Base-by-base conservation (phyloP, 2,113 vertebrate genomes). In the Hucho hucho region DNA sequence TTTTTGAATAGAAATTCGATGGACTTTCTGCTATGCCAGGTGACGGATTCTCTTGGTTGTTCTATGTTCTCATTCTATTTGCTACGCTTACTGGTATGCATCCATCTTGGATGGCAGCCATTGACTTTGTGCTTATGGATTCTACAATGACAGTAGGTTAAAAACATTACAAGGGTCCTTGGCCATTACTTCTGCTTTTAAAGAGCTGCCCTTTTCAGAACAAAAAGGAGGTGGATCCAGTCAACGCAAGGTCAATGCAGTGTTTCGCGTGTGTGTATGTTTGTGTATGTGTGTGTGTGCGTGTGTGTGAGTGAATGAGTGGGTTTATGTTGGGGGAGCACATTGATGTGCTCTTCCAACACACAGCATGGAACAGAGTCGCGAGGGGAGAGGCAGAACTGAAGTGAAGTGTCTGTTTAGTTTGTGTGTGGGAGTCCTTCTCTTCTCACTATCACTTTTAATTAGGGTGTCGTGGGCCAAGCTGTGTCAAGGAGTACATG, bases 1-100 rank as follows among this genome's bases (percentile, higher is more conserved):
- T 86, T 87, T 87, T 87, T 81, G 82, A 90, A 83, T 75, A 86
- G 76, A 84, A 84, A 84, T 83, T 66, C 87, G 85, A 89, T 88
- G 37, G 87, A 89, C 87, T 88, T 88, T 59, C 0, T 1, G 18
- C 47, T 81, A 76, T 75, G 69, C 29, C 69, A 29, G 74, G 74
- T 69, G 75, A 6, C 25, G 2, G 37, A 43, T 43, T 43, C 37
- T 43, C 37, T 43, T 53, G 14, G 29, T 7, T 67, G 3, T 7
- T 26, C 6, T 61, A 65, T 75, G 71, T 70, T 75, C 53, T 80
- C 64, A 25, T 65, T 83, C 66, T 75, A 81, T 83, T 74, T 86
- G 78, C 70, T 58, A 5, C 32, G 74, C 74, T 74, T 53, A 59
- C 78, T 69, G 67, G 69, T 69, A 77, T 70, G 79, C 49, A 66